Base-by-base conservation (phyloP, 2,888 invertebrate species). In the Nomada fucata region DNA sequence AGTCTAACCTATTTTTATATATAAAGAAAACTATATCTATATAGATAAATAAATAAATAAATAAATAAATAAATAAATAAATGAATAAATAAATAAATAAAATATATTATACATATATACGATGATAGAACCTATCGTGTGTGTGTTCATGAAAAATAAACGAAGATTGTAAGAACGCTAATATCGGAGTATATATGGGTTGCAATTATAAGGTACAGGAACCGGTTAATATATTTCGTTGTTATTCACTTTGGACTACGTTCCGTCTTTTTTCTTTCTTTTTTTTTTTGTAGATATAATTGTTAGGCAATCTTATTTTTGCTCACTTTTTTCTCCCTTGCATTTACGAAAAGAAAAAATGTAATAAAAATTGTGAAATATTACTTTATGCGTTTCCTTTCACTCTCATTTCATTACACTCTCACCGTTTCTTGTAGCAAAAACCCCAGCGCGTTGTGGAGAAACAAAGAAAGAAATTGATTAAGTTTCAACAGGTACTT, bases 281-380 rank as follows among this genome's bases (percentile, higher is more conserved):
- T 29, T 44, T 59, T 20, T 29, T 47, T 81, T 81, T 79, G 79
- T 83, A 81, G 75, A 81, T 77, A 82, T 83, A 80, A 72, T 76
- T 73, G 72, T 74, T 83, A 83, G 76, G 52, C 75, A 79, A 70
- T 83, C 64, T 70, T 83, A 79, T 73, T 80, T 85, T 79, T 79
- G 65, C 75, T 84, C 79, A 69, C 64, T 57, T 20, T 53, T 59
- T 55, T 76, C 36, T 36, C 44, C 70, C 47, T 73, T 83, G 79
- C 78, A 81, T 73, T 86, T 81, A 75, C 72, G 67, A 82, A 67
- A 61, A 64, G 26, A 79, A 60, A 67, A 84, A 79, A 80, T 79
- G 61, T 80, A 80, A 87, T 89, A 79, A 86, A 87, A 81, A 83
- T 59, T 77, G 53, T 81, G 61, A 86, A 79, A 86, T 78, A 87